These are phyloP conservation scores for Cosmopolites sordidus DNA, from an alignment of 2,888 invertebrate species.

Conservation along the genomic window DNA sequence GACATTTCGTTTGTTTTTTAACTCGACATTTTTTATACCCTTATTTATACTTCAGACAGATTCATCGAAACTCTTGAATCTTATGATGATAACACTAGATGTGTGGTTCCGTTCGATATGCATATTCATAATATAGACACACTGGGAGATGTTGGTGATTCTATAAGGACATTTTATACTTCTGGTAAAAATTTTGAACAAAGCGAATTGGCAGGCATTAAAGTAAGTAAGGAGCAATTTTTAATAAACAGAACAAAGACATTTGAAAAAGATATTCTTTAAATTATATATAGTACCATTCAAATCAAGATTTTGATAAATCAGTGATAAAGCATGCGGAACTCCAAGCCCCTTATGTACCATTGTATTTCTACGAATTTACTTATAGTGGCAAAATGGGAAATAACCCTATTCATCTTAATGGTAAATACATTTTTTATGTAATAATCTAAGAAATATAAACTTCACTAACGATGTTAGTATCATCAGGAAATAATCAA, in stretches of 20 bases:
- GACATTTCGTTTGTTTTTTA: too few species aligned
- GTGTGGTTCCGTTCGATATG: conserved; percentile 29
- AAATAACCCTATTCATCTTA: conserved; percentile 14
- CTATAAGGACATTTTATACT: conserved; percentile 29
- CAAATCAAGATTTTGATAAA: conserved; percentile 30
- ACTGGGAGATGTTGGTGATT: conserved; percentile 18
- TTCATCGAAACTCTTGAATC: conserved; percentile 15
- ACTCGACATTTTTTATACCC: too few species aligned
- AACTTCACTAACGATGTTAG: too few species aligned
- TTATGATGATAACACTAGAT: conserved; percentile 24
- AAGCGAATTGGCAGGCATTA: conserved; percentile 17
- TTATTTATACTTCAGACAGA: conserved; percentile 6
- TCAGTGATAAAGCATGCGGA: conserved; percentile 31
- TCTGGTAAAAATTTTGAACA: conserved; percentile 17
- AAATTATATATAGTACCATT: conserved; percentile 31
- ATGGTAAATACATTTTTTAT: too few species aligned
- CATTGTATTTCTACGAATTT: conserved; percentile 33
- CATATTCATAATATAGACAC: conserved; percentile 20
- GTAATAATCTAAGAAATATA: too few species aligned
- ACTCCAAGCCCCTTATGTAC: conserved; percentile 27
- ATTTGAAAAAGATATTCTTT: too few species aligned
- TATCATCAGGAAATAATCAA: too few species aligned
- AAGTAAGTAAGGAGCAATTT: too few species aligned
- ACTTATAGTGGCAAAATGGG: conserved; percentile 29
- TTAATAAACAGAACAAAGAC: too few species aligned